Evolutionary conservation across 2,797 vertebrate genomes (phyloP), one percentile per base, ranked within the genome.

Genomic region (Malurus leucopterus): DNA sequence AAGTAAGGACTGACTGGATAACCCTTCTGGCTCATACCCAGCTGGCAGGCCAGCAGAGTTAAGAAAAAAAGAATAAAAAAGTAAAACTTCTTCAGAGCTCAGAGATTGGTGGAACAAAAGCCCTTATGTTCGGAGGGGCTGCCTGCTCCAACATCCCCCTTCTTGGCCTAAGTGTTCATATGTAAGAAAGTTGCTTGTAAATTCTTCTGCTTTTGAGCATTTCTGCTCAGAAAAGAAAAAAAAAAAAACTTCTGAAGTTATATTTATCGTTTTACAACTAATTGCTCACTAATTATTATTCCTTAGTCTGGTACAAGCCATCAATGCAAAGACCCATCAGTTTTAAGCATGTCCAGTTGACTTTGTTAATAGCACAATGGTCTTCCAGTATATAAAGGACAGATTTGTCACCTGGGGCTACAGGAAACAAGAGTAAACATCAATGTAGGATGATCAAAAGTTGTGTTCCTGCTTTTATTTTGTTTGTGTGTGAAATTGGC

Each of bases 21-120:
- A 96, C 91, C 90, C 79, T 96, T 94, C 88, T 97, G 96, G 96
- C 96, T 96, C 90, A 59, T 64, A 88, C 95, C 88, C 96, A 97
- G 94, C 90, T 96, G 95, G 93, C 93, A 96, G 92, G 83, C 87
- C 84, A n/a, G 93, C 69, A 83, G 81, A 88, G 68, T 86, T 94
- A 92, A 95, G 62, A 79, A 68, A 90, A 59, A 69, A 76, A 84
- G 75, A 79, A 89, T 51, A 50, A 62, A 65, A 55, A 86, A 89
- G 61, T 67, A 43, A 91, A 94, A 94, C 79, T 80, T 77, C 72
- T 91, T 90, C 70, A 51, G 91, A 88, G 83, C 89, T 96, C 84
- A 72, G 92, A 94, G 85, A 92, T 57, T 72, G 78, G 84, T 83
- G 90, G 67, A 94, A 93, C 85, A 95, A 96, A 97, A 96, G 79